Evolutionary conservation across 2,113 vertebrate species (phyloP), one percentile per base, ranked within the genome.

Genomic region (Odocoileus virginianus): DNA sequence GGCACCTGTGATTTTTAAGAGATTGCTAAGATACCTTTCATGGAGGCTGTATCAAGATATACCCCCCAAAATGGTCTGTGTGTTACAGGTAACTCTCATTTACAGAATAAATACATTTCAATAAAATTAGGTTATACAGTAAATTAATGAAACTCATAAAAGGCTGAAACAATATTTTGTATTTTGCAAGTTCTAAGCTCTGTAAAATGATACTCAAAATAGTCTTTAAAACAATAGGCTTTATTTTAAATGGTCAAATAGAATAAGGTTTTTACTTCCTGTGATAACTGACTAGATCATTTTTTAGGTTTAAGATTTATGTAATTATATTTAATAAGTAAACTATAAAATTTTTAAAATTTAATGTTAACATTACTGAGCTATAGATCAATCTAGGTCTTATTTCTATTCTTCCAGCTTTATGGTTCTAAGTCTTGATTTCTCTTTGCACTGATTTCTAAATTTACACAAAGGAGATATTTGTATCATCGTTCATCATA

Each of bases 291-390:
- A 33, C 27, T 27, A 86, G 4, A 50, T 93, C 25, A 60, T 74
- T 79, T 96, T 95, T 94, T 27, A 47, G 78, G 92, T 52, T 97
- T 91, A 74, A 95, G 14, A 81, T 88, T 84, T 89, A 92, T 45
- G 58, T 33, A 61, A 50, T 33, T 85, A 4, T 47, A 43, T 93
- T 88, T 55, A 74, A 76, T 92, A 87, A 86, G 21, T 90, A 86
- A 74, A 82, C 45, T 86, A 86, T 9, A 86, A 86, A 94, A 30
- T 5, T 36, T 60, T 81, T 90, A 21, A 40, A 40, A 43, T 3
- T 67, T 52, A 74, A 79, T 60, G 28, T 45, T 79, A 94, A 64
- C 28, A 83, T 43, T 81, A n/a, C 61, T 83, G 43, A 94, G 58
- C 30, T 81, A 15, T 36, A 21, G 83, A 28, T 79, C 86, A 93